Percentiles rank a stretch among this genome's conserved stretches.
Evolutionary conservation across 2,797 vertebrate genomes (phyloP).

Genomic region (Cyclura pinguis): DNA sequence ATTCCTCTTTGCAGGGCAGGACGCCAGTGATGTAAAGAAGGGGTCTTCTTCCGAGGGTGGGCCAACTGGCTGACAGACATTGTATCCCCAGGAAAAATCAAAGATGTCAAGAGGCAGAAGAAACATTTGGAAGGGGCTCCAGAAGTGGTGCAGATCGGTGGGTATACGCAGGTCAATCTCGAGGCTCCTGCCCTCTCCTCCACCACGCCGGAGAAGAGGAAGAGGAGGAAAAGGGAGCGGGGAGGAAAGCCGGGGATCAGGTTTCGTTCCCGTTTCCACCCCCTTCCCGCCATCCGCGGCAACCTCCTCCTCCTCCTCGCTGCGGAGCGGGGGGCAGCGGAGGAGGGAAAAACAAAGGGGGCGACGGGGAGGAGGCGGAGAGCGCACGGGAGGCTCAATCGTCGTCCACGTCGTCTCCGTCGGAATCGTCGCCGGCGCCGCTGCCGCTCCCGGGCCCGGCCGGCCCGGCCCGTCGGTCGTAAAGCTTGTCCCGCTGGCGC

Average conservation of each 20-base stretch:
- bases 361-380: slow-evolving; percentile 6
- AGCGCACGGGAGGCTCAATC: slow-evolving; percentile 82
- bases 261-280: neutral
- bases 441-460: slow-evolving; percentile 72
- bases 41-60: neutral
- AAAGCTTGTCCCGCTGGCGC: slow-evolving; percentile 91
- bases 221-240: neutral
- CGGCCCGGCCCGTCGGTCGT: slow-evolving; percentile 82
- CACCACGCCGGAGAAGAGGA: neutral
- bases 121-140: neutral
- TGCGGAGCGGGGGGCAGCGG: neutral
- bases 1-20: neutral
- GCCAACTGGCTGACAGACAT: neutral
- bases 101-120: neutral
- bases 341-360: neutral
- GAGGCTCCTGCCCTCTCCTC: neutral
- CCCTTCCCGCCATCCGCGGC: neutral
- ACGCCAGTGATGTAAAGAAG: neutral
- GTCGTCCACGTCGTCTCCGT: slow-evolving; percentile 95
- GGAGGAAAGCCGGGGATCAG: neutral
- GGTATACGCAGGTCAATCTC: slow-evolving; percentile 3
- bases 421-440: slow-evolving; percentile 89
- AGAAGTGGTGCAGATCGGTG: neutral
- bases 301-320: neutral
- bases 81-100: neutral